These are phyloP conservation scores for Auanema freiburgensis DNA, from an alignment of 2,888 invertebrate species.

Conservation along the genomic window DNA sequence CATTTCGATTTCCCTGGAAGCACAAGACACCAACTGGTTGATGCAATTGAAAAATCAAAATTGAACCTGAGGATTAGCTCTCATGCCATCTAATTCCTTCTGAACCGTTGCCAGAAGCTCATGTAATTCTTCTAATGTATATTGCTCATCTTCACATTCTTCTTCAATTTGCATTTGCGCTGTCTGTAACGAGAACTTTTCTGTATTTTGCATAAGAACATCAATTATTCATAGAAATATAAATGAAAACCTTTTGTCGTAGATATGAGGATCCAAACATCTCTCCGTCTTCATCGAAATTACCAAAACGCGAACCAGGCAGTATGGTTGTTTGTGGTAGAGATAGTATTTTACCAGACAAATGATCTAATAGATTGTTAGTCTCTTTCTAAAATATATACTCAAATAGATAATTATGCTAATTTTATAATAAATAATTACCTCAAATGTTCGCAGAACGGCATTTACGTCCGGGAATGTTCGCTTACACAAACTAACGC, in stretches of 20 bases:
- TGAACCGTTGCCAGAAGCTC: constrained; percentile 33
- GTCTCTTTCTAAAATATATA: constrained; percentile 23
- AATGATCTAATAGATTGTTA: constrained; percentile 28
- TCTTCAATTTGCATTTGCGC: constrained; percentile 8
- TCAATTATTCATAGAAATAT: not conserved
- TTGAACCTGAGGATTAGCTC: constrained; percentile 27
- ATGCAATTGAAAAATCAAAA: not conserved
- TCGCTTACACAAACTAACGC: constrained; percentile 21
- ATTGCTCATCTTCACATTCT: constrained; percentile 13
- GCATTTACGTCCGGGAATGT: constrained; percentile 28
- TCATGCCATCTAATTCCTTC: constrained; percentile 32
- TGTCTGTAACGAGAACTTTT: not conserved
- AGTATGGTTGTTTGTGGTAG: constrained; percentile 31
- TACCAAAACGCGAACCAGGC: constrained; percentile 8
- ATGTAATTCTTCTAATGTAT: constrained; percentile 35
- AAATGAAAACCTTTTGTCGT: not conserved
- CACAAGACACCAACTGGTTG: not conserved
- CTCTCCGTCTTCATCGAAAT: constrained; percentile 8
- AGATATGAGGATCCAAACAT: constrained; percentile 7
- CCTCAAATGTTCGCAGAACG: constrained; percentile 27
- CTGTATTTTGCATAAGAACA: not conserved
- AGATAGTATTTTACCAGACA: constrained; percentile 32
- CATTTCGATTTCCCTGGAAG: constrained; percentile 22
- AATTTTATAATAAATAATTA: not conserved
- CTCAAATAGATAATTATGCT: too few species aligned